Evolutionary conservation across 1,140 invertebrate species (phyloP).

Genomic region (Octopus bimaculoides): DNA sequence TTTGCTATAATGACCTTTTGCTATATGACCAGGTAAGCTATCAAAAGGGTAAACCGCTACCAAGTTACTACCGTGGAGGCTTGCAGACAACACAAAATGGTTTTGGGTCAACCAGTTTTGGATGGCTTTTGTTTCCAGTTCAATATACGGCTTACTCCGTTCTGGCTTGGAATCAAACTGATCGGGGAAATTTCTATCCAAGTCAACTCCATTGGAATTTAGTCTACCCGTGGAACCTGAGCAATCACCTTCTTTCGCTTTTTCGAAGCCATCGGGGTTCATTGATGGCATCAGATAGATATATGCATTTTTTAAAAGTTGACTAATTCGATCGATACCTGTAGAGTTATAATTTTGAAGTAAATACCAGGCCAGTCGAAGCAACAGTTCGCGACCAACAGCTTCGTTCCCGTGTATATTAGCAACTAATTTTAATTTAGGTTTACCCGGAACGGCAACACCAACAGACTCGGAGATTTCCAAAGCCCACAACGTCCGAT

Average conservation of each 20-base stretch:
- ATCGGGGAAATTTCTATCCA: conserved; percentile 97
- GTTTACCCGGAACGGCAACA: conserved; percentile 20
- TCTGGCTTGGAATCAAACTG: conserved; percentile 62
- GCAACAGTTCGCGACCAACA: conserved; percentile 73
- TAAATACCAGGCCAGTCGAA: conserved; percentile 80
- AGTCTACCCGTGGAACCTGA: conserved; percentile 52
- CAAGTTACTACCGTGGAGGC: conserved; percentile 89
- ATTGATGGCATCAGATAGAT: conserved; percentile 84
- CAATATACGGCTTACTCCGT: conserved; percentile 71
- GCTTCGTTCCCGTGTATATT: conserved; percentile 90
- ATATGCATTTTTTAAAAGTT: conserved; percentile 74
- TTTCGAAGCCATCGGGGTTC: conserved; percentile 80
- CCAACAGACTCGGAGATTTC: conserved; percentile 69
- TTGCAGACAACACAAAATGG: conserved; percentile 95
- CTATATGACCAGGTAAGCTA: conserved; percentile 24
- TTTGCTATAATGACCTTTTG: conserved; percentile 62
- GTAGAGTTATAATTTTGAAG: conserved; percentile 61
- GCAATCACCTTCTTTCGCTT: neutral
- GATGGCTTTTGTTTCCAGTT: conserved; percentile 85
- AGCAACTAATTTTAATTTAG: conserved; percentile 73
- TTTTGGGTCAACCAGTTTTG: conserved; percentile 85
- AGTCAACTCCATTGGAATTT: conserved; percentile 81
- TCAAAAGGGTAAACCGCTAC: conserved; percentile 91
- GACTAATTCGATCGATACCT: conserved; percentile 62
- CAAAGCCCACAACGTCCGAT: conserved; percentile 91